These are phyloP conservation scores for Fragum fragum DNA, from an alignment of 2,888 invertebrate species.

Conservation along the genomic window DNA sequence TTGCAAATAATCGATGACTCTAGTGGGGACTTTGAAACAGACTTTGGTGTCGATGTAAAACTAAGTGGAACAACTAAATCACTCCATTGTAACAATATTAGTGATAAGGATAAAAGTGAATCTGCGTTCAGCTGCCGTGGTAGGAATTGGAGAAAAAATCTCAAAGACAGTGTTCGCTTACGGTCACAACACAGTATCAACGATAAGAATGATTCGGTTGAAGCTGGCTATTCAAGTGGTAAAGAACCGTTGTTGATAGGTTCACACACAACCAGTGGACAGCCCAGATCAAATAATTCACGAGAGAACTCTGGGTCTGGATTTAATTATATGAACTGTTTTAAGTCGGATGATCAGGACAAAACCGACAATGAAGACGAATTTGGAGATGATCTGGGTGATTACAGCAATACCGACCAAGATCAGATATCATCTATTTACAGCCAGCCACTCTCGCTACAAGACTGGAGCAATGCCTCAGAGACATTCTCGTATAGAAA, in stretches of 20 bases:
- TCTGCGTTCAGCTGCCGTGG: background rate
- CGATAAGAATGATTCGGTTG: too few species aligned
- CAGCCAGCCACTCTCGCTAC: background rate
- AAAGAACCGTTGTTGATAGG: too few species aligned
- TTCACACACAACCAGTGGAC: too few species aligned
- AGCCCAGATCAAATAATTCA: background rate
- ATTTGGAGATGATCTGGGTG: background rate
- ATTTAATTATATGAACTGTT: background rate
- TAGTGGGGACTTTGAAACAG: background rate
- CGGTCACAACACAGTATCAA: too few species aligned
- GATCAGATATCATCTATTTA: background rate
- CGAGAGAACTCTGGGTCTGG: background rate
- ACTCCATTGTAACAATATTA: too few species aligned
- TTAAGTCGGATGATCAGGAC: background rate
- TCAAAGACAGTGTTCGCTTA: too few species aligned
- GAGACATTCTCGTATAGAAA: slow-evolving; percentile 1
- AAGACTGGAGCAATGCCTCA: background rate
- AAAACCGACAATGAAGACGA: background rate
- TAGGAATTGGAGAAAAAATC: background rate
- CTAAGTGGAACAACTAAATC: background rate
- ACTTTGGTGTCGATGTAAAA: background rate
- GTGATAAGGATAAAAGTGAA: too few species aligned
- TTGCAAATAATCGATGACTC: background rate
- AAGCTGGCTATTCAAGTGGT: too few species aligned
- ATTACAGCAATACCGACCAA: background rate